Evolutionary conservation across 2,113 vertebrate species (phyloP), one percentile per base, ranked within the genome.

Genomic region (Phocoena phocoena): DNA sequence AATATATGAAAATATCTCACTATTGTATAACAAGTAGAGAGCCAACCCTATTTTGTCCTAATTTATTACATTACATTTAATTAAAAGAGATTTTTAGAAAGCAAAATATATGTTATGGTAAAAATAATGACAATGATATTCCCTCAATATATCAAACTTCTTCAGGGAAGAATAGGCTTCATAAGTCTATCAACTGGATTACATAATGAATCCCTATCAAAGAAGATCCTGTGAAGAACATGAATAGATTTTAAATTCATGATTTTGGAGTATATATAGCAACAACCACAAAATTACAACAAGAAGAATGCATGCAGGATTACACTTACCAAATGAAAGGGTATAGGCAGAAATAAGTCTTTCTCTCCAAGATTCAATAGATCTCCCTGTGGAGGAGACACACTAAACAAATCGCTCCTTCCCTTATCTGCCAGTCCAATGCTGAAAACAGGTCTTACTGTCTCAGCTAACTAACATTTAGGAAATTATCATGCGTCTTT

Each of bases 271-370:
- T 88, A 76, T 71, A 9, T 70, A 82, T 73, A 95, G 28, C 65
- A 95, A 67, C 8, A 95, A 80, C 21, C 70, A 96, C 44, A 85
- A 89, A 77, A 81, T 81, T 25, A 55, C 55, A 95, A 65, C 33
- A 82, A 90, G 6, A 81, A 90, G 47, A 95, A 85, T 0, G 21
- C 80, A 95, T 38, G 70, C 53, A 97, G 33, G 18, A 68, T 97
- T 85, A 88, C 23, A 94, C 95, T 95, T 96, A 95, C 38, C 85
- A 95, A 95, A 88, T 85, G 38, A 88, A 93, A 97, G 36, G 21
- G 4, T 85, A 23, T 53, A 68, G 17, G 71, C 86, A 63, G 77
- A 96, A 94, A 94, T 76, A 82, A 65, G 38, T 90, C 76, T 95
- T 88, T 95, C 77, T 62, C 38, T 38, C 53, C 83, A 86, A 79